Evolutionary conservation across 2,797 vertebrate species (phyloP).

Genomic region (Picus viridis): DNA sequence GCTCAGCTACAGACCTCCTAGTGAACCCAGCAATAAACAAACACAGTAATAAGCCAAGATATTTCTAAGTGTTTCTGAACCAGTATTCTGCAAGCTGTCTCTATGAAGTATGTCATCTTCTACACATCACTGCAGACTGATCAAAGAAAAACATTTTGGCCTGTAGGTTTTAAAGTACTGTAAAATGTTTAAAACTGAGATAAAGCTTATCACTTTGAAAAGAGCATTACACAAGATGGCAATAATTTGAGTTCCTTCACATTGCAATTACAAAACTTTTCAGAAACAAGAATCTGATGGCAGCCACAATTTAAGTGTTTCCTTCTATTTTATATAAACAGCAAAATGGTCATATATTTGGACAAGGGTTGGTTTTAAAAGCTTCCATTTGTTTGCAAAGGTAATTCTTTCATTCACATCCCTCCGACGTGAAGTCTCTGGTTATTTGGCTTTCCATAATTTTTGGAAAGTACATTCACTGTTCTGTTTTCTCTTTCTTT

Average conservation of each 20-base stretch:
- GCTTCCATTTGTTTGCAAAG: not conserved
- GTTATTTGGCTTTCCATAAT: slow-evolving; percentile 8
- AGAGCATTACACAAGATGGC: not conserved
- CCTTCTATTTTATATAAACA: not conserved
- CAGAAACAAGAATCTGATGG: not conserved
- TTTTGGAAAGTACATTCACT: not conserved
- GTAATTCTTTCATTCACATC: not conserved
- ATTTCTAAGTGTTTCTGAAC: not conserved
- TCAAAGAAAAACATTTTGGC: slow-evolving; percentile 45
- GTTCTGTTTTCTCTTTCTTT: not conserved
- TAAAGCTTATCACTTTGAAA: not conserved
- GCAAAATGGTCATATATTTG: not conserved
- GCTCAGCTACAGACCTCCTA: not conserved
- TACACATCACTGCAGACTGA: slow-evolving; percentile 3
- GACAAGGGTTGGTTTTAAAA: not conserved
- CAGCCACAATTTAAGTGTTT: not conserved
- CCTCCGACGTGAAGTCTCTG: not conserved
- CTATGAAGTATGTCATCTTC: slow-evolving; percentile 8
- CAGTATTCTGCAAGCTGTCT: not conserved
- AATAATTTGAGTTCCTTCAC: slow-evolving; percentile 9
- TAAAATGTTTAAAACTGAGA: slow-evolving; percentile 41
- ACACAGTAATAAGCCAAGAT: slow-evolving; percentile 7
- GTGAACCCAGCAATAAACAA: slow-evolving; percentile 41
- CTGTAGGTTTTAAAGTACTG: slow-evolving; percentile 15
- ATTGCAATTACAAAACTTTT: not conserved